Evolutionary conservation across 1,140 invertebrate species (phyloP), one percentile per base, ranked within the genome.

Genomic region (Rhagoletis zephyria): DNA sequence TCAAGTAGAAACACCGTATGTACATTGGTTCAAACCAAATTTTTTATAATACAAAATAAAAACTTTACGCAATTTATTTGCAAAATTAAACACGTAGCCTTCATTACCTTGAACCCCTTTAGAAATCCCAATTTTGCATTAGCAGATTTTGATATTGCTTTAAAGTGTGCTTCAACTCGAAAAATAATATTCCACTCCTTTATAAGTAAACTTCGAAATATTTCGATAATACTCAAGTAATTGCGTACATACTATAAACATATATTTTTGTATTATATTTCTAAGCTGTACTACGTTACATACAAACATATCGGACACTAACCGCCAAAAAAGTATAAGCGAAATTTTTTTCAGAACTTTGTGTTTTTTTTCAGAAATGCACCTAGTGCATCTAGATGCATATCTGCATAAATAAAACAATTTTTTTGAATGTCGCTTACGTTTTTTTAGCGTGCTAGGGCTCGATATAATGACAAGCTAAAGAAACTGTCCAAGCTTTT

Each of bases 1-100:
- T 51, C 40, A 61, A 12, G 59, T 48, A 63, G 40, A 65, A 19
- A 65, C n/a, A 48, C 51, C 85, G 65, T 30, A 81, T 56, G 30
- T 30, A 14, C 70, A 30, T 81, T 81, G 74, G 74, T 81, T 81
- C 74, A 56, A 19, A 63, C 9, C n/a, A 1, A n/a, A 81, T 81
- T 63, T 86, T 65, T 60, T 86, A 61, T 86, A 86, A 86, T 61
- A 86, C 61, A n/a, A 14, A 86, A 86, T 61, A 86, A 86, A n/a
- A 14, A 59, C 45, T 86, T 61, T 63, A 63, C 59, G 12, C 59
- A 86, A 86, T 42, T 42, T 86, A 63, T 86, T 86, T 86, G 61
- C 16, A 86, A 45, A 16, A 65, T 42, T 60, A 16, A 86, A 86
- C 30, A 86, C 59, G 9, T 48, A 63, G 59, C 63, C 51, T 86